These are phyloP conservation scores for Lochmaea crataegi DNA, from an alignment of 2,888 invertebrate genomes.

Conservation along the genomic window DNA sequence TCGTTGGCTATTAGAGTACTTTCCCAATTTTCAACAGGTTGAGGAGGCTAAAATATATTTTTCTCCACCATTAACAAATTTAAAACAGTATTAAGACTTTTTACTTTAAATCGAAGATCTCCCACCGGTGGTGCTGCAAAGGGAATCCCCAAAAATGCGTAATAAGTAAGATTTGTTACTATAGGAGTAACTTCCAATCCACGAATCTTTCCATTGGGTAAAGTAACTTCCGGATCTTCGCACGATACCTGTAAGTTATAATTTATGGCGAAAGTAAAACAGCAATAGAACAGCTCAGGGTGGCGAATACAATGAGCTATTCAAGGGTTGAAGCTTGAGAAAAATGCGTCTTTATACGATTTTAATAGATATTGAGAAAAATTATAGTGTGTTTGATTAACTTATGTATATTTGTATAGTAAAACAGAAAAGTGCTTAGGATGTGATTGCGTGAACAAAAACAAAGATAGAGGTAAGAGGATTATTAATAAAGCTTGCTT, in stretches of 20 bases:
- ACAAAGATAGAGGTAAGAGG: too few relatives aligned
- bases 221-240: constrained; percentile 37
- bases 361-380: too few relatives aligned
- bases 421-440: too few relatives aligned
- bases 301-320: too few relatives aligned
- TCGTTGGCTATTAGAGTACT: constrained; percentile 42
- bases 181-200: constrained; percentile 32
- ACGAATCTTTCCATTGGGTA: constrained; percentile 45
- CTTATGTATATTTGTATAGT: too few relatives aligned
- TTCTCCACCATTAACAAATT: neutral
- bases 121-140: constrained; percentile 53
- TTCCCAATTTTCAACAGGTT: constrained; percentile 46
- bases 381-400: too few relatives aligned
- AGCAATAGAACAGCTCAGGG: too few relatives aligned
- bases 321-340: too few relatives aligned
- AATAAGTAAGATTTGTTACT: constrained; percentile 37
- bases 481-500: too few relatives aligned
- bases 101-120: constrained; percentile 51
- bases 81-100: constrained; percentile 16
- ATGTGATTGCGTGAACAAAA: too few relatives aligned
- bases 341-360: too few relatives aligned
- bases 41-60: constrained; percentile 41
- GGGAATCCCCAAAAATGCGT: constrained; percentile 49
- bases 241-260: constrained; percentile 29
- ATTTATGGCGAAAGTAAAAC: neutral